Base-by-base conservation (phyloP, 1,140 invertebrate genomes). In the Lordiphosa mommai region DNA sequence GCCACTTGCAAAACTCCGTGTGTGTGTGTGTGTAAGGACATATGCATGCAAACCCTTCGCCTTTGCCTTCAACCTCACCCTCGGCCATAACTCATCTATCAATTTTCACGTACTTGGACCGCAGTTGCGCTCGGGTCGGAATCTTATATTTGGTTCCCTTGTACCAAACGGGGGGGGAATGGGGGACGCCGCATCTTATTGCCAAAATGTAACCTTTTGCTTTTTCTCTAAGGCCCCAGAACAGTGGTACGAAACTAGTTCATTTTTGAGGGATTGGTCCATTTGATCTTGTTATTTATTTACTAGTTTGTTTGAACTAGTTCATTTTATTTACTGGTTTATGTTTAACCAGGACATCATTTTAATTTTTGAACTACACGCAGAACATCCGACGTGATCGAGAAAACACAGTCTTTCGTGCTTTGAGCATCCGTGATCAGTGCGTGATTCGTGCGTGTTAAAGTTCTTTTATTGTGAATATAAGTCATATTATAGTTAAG, bases 91-190 rank as follows among this genome's bases (percentile, higher is more conserved):
- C 85, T 87, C 85, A 87, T 87, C 85, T 87, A 87, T 87, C 85
- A 87, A 87, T 87, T 87, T 87, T 87, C 85, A 87, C 85, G 86
- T 87, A 87, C 84, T 85, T 79, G 79, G 66, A 69, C 69, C 61
- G 43, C 82, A 84, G 65, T 71, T 82, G 63, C 55, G 63, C 55
- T 58, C 23, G 43, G 51, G 38, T 20, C 53, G 37, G 64, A 49
- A 16, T 48, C 41, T 47, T 34, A 44, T 38, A 34, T 41, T 36
- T 13, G 58, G 40, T 58, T 68, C 46, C 65, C 55, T 44, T 57
- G 70, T 64, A 80, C 74, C 73, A 32, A 71, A n/a, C n/a, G n/a
- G n/a, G 50, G 53, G 60, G 20, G 40, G 40, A n/a, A n/a, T n/a
- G n/a, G n/a, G n/a, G n/a, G n/a, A n/a, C n/a, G n/a, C n/a, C 72